phyloP scores from a whole-genome alignment of 2,113 vertebrate genomes.

The Girardinichthys multiradiatus region DNA sequence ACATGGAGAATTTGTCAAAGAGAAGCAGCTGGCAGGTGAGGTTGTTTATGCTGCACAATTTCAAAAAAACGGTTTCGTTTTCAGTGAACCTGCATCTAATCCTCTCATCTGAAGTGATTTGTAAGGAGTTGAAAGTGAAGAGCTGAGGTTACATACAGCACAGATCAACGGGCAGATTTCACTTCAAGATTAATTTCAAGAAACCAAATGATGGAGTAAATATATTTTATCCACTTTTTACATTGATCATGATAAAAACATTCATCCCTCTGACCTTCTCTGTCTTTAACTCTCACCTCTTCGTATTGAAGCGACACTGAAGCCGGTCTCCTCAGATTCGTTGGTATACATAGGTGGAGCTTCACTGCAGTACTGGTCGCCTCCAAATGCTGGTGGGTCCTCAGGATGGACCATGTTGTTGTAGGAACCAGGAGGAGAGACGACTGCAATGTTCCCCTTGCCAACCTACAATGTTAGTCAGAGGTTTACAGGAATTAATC shows the following conservation, averaged over 20 bases:
- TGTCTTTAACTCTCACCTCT: conserved; percentile 64
- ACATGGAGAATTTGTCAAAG: conserved; percentile 17
- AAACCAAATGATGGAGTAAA: too few species aligned
- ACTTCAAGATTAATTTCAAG: conserved; percentile 7
- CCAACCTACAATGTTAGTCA: conserved; percentile 33
- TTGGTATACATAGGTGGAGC: conserved; percentile 58
- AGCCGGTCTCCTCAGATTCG: conserved; percentile 48
- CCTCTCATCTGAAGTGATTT: conserved; percentile 41
- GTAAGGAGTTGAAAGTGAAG: conserved; percentile 24
- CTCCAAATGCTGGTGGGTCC: conserved; percentile 3
- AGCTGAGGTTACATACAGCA: conserved; percentile 1
- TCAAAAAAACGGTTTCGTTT: conserved; percentile 13
- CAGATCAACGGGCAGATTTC: conserved; percentile 33
- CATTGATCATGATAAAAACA: conserved; percentile 11
- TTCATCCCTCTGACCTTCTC: not conserved
- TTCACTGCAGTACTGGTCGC: not conserved
- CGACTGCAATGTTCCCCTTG: conserved; percentile 44
- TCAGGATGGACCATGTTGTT: conserved; percentile 13
- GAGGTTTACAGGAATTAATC: not conserved
- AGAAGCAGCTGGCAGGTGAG: conserved; percentile 1
- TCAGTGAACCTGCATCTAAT: conserved; percentile 33
- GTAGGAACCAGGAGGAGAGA: conserved; percentile 54
- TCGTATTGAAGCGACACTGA: conserved; percentile 68
- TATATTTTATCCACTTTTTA: not conserved
- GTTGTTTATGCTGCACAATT: conserved; percentile 21